Conservation (phyloP, 2,888 invertebrate species). For the Adineta ricciae region DNA sequence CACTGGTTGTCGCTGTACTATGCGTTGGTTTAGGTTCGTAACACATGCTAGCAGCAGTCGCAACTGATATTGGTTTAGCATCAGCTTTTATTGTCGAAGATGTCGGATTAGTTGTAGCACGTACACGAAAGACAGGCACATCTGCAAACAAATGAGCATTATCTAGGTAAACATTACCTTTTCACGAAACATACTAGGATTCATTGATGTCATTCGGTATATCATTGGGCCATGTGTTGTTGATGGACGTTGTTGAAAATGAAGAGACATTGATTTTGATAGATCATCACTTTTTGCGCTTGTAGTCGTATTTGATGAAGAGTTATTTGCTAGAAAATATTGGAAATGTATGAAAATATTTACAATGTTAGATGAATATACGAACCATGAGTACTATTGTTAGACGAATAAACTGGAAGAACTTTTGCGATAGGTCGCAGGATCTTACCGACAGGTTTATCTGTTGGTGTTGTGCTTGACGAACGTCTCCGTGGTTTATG, state of each 20-base stretch:
- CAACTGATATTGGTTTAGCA: neutral
- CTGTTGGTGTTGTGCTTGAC: neutral
- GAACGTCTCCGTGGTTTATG: constrained; percentile 9
- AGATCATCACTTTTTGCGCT: neutral
- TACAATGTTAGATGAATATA: too few species aligned
- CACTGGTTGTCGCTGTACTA: neutral
- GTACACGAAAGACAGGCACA: constrained; percentile 16
- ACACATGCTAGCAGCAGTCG: neutral
- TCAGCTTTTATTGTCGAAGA: neutral
- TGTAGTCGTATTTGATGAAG: neutral
- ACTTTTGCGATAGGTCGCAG: constrained; percentile 7
- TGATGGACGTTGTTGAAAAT: neutral
- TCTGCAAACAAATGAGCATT: neutral
- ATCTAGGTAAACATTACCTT: too few species aligned
- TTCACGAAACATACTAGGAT: neutral
- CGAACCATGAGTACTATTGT: neutral
- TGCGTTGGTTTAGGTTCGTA: neutral
- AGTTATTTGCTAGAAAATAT: neutral
- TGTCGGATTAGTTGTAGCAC: neutral
- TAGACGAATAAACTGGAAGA: neutral
- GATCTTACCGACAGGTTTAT: constrained; percentile 14
- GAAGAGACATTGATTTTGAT: neutral
- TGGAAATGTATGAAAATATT: neutral
- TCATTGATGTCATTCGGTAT: constrained; percentile 15
- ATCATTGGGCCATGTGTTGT: constrained; percentile 2